These are phyloP conservation scores for Synergus umbraculus DNA, from an alignment of 2,888 invertebrate species.

Conservation along the genomic window DNA sequence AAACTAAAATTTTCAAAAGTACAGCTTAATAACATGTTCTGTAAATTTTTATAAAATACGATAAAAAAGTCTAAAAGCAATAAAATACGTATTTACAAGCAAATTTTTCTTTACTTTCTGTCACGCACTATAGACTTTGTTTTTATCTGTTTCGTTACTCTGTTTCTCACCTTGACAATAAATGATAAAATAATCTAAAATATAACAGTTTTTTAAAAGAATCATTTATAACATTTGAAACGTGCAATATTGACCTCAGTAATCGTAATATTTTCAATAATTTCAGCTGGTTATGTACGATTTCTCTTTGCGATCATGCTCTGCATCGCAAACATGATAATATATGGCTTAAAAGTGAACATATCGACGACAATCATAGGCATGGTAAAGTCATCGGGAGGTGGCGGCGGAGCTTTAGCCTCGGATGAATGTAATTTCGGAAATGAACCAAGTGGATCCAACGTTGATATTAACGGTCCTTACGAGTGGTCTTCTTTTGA, in stretches of 20 bases:
- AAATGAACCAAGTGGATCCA: constrained; percentile 35
- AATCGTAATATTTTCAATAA: neutral
- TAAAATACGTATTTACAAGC: too few relatives aligned
- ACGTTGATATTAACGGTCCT: constrained; percentile 66
- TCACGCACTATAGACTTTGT: too few relatives aligned
- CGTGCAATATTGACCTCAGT: too few relatives aligned
- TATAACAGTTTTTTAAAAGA: neutral
- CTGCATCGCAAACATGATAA: constrained; percentile 75
- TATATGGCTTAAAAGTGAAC: constrained; percentile 73
- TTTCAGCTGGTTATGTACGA: constrained; percentile 64
- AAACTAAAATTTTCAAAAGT: too few relatives aligned
- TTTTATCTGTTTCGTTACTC: too few relatives aligned
- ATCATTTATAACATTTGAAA: too few relatives aligned
- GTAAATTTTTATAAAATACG: too few relatives aligned
- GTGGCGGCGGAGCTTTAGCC: neutral
- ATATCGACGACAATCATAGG: constrained; percentile 71
- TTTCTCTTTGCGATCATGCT: constrained; percentile 73
- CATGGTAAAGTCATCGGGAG: constrained; percentile 66
- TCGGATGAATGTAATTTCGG: neutral
- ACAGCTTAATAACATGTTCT: too few relatives aligned
- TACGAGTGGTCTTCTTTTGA: constrained; percentile 70
- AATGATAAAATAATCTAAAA: neutral
- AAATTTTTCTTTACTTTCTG: too few relatives aligned
- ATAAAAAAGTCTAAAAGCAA: too few relatives aligned
- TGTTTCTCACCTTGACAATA: neutral